Evolutionary conservation across 2,888 invertebrate genomes (phyloP), one percentile per base, ranked within the genome.

Genomic region (Suillia variegata): DNA sequence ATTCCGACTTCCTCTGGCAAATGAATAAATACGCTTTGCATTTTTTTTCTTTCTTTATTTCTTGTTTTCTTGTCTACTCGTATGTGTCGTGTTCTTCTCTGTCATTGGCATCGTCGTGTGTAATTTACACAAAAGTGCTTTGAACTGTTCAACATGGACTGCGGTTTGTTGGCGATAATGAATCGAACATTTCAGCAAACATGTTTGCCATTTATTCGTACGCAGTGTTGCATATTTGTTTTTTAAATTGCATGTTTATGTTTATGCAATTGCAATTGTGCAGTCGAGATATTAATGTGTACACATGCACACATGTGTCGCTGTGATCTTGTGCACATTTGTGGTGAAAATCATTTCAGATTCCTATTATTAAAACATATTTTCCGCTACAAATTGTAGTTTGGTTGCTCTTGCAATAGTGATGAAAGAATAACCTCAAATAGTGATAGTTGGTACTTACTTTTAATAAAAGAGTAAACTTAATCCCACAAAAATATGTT

Each of bases 101-200:
- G 22, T 45, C 17, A 24, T 33, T 33, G 12, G 18, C 20, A 26
- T 31, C 34, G 54, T 52, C 67, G 56, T 54, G 65, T 70, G 66
- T 74, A 68, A 74, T 74, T 73, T 73, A 69, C 69, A 61, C 67
- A 68, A 73, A 75, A 73, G 73, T 73, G 73, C 73, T 72, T 73
- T 73, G 75, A 73, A 73, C 72, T 67, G 66, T 66, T 70, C 56
- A 51, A 56, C 75, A 75, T 73, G n/a, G 75, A 73, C 75, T 75
- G 73, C 74, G 74, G 73, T 74, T 73, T 73, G 73, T 73, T 74
- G 72, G 74, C 74, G 75, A 75, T 73, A 74, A 75, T 73, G 75
- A 75, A 75, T 73, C 73, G 75, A 73, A 73, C 74, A 75, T 73
- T 74, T 73, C 72, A 73, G 72, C 65, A 73, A 73, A 73, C 73